Percentiles rank a stretch among this genome's conserved stretches.
Evolutionary conservation across 2,888 invertebrate species (phyloP).

Genomic region (Brachyptera risi): DNA sequence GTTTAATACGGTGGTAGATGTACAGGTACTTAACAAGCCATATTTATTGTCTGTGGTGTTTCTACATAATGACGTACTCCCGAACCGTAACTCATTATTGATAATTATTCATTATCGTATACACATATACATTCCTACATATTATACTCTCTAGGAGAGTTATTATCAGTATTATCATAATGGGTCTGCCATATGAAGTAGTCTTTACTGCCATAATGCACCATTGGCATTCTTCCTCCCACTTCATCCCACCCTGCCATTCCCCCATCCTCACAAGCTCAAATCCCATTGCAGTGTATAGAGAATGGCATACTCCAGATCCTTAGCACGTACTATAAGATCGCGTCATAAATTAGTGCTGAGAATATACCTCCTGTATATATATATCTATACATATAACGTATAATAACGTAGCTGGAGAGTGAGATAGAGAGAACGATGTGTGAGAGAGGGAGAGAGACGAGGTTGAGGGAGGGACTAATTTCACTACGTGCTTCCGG

Average conservation of each 20-base stretch:
- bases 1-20: too few species aligned
- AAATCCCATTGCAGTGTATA: too few species aligned
- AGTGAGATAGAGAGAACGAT: neutral
- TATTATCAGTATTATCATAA: too few species aligned
- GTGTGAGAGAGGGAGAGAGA: neutral
- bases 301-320: constrained; percentile 7
- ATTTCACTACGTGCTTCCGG: constrained; percentile 19
- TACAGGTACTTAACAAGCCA: too few species aligned
- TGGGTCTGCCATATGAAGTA: too few species aligned
- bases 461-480: neutral
- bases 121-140: neutral
- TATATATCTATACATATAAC: constrained; percentile 14
- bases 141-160: neutral
- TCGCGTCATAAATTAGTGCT: constrained; percentile 15
- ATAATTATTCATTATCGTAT: neutral
- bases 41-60: too few species aligned
- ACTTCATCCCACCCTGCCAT: neutral
- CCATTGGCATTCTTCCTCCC: constrained; percentile 4
- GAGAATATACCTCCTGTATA: too few species aligned
- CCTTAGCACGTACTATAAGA: neutral
- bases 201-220: neutral
- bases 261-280: neutral
- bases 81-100: neutral
- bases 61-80: too few species aligned
- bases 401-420: constrained; percentile 6